These are phyloP conservation scores for Pocillopora damicornis DNA, from an alignment of 64 coral and sea anemone genomes.

Conservation along the genomic window DNA sequence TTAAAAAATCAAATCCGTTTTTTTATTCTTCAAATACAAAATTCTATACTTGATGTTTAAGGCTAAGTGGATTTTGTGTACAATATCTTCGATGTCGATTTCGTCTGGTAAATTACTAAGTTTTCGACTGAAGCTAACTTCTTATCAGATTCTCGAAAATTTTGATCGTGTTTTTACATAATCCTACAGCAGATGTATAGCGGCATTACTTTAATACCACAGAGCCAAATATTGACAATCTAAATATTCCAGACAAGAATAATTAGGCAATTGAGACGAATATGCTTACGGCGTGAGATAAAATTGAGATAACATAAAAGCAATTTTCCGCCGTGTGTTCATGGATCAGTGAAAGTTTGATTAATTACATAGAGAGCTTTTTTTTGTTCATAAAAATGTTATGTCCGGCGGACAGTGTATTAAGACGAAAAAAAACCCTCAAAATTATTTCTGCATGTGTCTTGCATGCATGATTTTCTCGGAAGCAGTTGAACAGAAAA, in stretches of 20 bases:
- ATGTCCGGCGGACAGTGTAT: background rate
- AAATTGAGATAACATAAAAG: background rate
- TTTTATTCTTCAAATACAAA: no score
- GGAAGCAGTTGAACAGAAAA: background rate
- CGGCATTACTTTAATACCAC: background rate
- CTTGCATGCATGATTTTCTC: background rate
- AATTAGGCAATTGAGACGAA: background rate
- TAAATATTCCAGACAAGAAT: conserved; percentile 1
- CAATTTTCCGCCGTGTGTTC: background rate
- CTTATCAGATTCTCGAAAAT: no score
- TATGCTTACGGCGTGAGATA: background rate
- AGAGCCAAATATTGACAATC: background rate
- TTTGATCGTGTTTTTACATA: no score
- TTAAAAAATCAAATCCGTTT: no score
- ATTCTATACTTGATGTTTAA: no score
- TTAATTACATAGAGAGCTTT: background rate
- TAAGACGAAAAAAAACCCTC: background rate
- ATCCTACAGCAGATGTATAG: no score
- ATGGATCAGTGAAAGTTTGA: background rate
- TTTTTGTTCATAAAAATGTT: background rate
- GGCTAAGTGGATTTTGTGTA: no score
- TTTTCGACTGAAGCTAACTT: no score
- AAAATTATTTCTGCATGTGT: background rate
- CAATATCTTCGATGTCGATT: no score
- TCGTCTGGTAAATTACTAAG: no score